phyloP scores from a whole-genome alignment of 2,888 invertebrate species.

The Pterostichus niger region DNA sequence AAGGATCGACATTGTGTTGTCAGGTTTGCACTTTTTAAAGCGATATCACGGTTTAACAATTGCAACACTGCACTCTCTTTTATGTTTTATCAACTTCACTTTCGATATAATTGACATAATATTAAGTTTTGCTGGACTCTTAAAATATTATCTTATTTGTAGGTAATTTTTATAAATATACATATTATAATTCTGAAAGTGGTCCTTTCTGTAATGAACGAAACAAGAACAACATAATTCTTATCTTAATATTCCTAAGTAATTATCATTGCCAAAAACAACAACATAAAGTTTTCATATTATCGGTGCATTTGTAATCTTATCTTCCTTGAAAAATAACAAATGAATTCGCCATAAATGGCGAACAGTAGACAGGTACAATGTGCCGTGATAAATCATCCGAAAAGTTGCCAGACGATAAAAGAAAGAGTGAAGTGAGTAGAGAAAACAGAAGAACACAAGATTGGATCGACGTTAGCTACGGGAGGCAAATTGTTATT shows the following conservation, averaged over 20 bases:
- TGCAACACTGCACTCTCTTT: constrained; percentile 40
- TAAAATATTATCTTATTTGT: constrained; percentile 28
- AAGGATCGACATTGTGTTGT: constrained; percentile 60
- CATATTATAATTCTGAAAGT: too few relatives aligned
- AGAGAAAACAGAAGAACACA: constrained; percentile 13
- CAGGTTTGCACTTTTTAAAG: constrained; percentile 21
- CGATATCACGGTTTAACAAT: constrained; percentile 33
- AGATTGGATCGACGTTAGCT: constrained; percentile 46
- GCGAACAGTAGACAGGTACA: constrained; percentile 37
- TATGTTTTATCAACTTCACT: constrained; percentile 29
- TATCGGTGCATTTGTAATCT: constrained; percentile 34
- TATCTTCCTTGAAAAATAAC: constrained; percentile 34
- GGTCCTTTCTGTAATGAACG: not conserved
- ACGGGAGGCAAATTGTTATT: constrained; percentile 48
- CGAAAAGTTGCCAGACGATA: constrained; percentile 35
- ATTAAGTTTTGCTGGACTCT: constrained; percentile 18
- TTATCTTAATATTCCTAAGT: not conserved
- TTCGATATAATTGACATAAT: constrained; percentile 31
- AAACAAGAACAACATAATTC: constrained; percentile 12
- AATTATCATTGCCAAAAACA: constrained; percentile 38
- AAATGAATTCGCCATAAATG: constrained; percentile 52
- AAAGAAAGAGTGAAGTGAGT: constrained; percentile 35
- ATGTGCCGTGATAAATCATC: constrained; percentile 38
- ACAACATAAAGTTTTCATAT: constrained; percentile 19
- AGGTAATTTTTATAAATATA: too few relatives aligned